These are phyloP conservation scores for Magallana ariakensis DNA, from an alignment of 1,140 invertebrate species.

Conservation along the genomic window DNA sequence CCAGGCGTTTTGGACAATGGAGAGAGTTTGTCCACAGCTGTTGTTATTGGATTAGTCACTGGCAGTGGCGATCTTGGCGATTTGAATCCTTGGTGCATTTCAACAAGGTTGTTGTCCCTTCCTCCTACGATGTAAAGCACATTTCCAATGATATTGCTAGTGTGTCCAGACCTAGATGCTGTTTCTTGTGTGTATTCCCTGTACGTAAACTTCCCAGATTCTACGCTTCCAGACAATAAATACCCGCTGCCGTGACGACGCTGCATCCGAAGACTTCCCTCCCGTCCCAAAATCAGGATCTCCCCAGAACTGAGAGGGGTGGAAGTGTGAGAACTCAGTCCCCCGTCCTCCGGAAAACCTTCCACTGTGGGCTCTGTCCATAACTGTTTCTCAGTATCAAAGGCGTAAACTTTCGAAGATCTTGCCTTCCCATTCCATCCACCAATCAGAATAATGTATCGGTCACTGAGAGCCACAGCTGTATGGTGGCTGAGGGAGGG, in stretches of 20 bases:
- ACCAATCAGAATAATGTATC: constrained; percentile 77
- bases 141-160: constrained; percentile 64
- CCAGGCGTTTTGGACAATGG: constrained; percentile 70
- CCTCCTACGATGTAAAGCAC: constrained; percentile 75
- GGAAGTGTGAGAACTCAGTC: constrained; percentile 77
- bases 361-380: constrained; percentile 66
- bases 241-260: constrained; percentile 74
- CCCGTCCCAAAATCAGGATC: constrained; percentile 77
- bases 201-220: constrained; percentile 67
- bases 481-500: constrained; percentile 77
- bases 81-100: constrained; percentile 62
- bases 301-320: constrained; percentile 64
- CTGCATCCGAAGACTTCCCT: constrained; percentile 76
- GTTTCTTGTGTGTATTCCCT: constrained; percentile 64
- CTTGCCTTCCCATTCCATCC: constrained; percentile 78
- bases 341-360: constrained; percentile 76
- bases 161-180: constrained; percentile 78
- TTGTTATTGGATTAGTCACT: constrained; percentile 46
- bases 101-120: constrained; percentile 72
- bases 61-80: background rate
- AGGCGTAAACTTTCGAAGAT: constrained; percentile 65
- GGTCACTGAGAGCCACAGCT: constrained; percentile 68
- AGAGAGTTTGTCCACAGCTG: constrained; percentile 43
- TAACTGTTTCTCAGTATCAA: constrained; percentile 68
- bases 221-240: constrained; percentile 65